Evolutionary conservation across 2,113 vertebrate species (phyloP).

Genomic region (Clarias macrocephalus): DNA sequence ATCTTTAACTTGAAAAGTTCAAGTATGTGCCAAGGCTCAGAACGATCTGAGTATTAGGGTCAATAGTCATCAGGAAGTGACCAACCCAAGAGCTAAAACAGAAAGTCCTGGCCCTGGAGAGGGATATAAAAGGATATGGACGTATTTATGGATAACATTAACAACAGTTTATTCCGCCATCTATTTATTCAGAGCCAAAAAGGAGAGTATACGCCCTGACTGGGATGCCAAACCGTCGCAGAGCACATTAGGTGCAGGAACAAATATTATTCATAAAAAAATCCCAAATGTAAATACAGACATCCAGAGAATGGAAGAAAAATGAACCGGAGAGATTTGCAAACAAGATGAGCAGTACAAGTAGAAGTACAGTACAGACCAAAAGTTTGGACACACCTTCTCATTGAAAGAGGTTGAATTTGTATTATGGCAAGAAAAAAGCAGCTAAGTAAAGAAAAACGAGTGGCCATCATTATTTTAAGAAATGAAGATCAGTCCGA

Average conservation of each 20-base stretch:
- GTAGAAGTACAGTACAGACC: too few species aligned
- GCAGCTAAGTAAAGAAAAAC: too few species aligned
- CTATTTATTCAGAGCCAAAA: neutral
- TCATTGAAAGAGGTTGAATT: too few species aligned
- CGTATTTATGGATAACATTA: conserved; percentile 2
- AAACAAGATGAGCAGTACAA: neutral
- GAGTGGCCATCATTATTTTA: too few species aligned
- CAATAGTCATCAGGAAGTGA: neutral
- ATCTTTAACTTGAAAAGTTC: neutral
- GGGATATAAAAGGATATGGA: neutral
- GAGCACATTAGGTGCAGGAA: neutral
- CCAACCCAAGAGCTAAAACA: neutral
- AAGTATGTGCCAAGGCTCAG: neutral
- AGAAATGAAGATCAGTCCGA: too few species aligned
- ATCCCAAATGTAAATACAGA: neutral
- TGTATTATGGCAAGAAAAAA: too few species aligned
- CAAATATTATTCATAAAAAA: neutral
- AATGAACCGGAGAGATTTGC: neutral
- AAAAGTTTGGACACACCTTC: too few species aligned
- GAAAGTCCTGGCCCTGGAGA: neutral
- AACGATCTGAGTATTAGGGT: neutral
- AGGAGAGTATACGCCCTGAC: neutral
- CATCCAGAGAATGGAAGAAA: neutral
- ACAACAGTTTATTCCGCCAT: neutral
- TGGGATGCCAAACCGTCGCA: neutral